A percentile compares a stretch with the other conserved stretches of the same genome.
Evolutionary conservation across 2,888 invertebrate genomes (phyloP).

Genomic region (Drosophila multiciliata): DNA sequence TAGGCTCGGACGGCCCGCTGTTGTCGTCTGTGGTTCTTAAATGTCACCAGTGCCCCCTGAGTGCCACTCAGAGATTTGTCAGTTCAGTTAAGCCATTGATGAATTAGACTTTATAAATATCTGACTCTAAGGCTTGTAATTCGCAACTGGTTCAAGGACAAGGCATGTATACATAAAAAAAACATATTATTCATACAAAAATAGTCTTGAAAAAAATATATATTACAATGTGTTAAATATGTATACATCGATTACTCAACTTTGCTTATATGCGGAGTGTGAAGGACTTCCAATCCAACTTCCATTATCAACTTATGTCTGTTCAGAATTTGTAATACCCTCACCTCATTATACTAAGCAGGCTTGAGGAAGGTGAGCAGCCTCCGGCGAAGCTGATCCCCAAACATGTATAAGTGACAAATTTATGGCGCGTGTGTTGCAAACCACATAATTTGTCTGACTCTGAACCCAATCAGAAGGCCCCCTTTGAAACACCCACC

Average conservation of each 20-base stretch:
- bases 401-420: conserved; percentile 69
- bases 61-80: conserved; percentile 42
- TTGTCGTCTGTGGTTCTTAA: conserved; percentile 46
- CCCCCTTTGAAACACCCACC: neutral
- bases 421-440: conserved; percentile 79
- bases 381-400: conserved; percentile 21
- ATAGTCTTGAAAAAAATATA: neutral
- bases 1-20: conserved; percentile 64
- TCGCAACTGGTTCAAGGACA: conserved; percentile 14
- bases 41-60: conserved; percentile 51
- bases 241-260: neutral
- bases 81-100: conserved; percentile 28
- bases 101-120: conserved; percentile 4
- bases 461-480: conserved; percentile 54
- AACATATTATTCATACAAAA: neutral
- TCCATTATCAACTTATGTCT: conserved; percentile 25
- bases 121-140: neutral
- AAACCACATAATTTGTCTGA: conserved; percentile 79
- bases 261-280: neutral
- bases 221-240: neutral
- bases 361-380: conserved; percentile 50
- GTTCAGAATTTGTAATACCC: conserved; percentile 35
- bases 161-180: neutral
- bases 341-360: conserved; percentile 53
- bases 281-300: neutral